phyloP scores from a whole-genome alignment of 2,797 vertebrate genomes.

The Nyctalus aviator region DNA sequence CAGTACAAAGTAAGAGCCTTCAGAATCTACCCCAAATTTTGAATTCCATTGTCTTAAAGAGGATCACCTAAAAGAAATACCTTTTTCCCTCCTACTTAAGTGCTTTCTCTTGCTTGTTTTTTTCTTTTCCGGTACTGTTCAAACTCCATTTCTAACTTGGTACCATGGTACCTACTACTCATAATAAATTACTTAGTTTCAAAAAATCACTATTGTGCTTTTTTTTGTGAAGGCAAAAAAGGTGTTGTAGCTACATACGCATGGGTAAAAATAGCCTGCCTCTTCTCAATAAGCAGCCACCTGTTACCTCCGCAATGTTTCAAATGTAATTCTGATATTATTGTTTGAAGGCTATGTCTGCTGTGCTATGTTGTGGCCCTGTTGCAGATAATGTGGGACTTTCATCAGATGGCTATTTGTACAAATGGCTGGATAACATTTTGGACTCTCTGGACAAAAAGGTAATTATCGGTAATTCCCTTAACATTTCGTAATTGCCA shows the following conservation, averaged over 20 bases:
- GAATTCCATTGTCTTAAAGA: not conserved
- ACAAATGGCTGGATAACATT: conserved; percentile 99
- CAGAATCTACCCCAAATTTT: not conserved
- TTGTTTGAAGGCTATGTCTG: conserved; percentile 96
- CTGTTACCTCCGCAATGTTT: conserved; percentile 42
- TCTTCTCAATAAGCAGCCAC: conserved; percentile 63
- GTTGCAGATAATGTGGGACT: conserved; percentile 99
- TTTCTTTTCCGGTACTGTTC: not conserved
- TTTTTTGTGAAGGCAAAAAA: conserved; percentile 5
- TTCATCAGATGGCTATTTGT: conserved; percentile 99
- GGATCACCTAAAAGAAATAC: not conserved
- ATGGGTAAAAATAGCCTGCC: not conserved
- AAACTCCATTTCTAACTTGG: not conserved
- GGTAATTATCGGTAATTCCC: conserved; percentile 86
- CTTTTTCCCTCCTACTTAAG: not conserved
- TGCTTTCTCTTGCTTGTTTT: conserved; percentile 8
- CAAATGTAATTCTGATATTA: conserved; percentile 68
- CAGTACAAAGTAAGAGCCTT: not conserved
- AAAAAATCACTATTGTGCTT: not conserved
- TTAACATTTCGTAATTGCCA: not conserved
- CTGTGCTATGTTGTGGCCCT: conserved; percentile 98
- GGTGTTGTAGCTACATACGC: not conserved
- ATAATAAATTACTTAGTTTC: conserved; percentile 17
- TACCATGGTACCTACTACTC: not conserved
- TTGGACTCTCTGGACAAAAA: conserved; percentile 99